Conservation (phyloP, 2,113 vertebrate genomes). For the Empidonax alnorum region DNA sequence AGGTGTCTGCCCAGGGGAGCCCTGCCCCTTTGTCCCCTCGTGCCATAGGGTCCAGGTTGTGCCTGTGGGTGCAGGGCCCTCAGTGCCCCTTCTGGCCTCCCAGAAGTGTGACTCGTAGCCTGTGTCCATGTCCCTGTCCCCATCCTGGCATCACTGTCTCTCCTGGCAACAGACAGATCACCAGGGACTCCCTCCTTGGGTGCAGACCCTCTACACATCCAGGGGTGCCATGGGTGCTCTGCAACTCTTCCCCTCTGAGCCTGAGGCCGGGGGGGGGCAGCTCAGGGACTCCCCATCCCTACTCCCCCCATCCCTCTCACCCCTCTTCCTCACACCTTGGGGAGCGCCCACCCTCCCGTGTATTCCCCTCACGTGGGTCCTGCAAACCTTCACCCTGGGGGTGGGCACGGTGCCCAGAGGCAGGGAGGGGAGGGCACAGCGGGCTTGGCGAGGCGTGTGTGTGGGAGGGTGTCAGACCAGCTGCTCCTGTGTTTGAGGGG, state of each 20-base stretch:
- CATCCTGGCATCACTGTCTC: too few species aligned
- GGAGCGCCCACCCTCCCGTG: background rate
- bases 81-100: background rate
- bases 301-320: background rate
- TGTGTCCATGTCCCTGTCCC: fast-evolving
- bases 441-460: too few species aligned
- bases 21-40: background rate
- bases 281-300: background rate
- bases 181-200: background rate
- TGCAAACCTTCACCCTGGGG: background rate
- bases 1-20: background rate
- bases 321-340: background rate
- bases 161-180: background rate
- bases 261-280: background rate
- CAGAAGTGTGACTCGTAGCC: background rate
- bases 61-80: too few species aligned
- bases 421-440: background rate
- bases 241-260: background rate
- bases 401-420: background rate
- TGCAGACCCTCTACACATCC: background rate
- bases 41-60: background rate
- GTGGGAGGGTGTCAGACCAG: too few species aligned
- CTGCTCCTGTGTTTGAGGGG: background rate
- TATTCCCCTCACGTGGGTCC: background rate
- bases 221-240: background rate